Evolutionary conservation across 2,888 invertebrate species (phyloP).

Genomic region (Lasioglossum lativentre): DNA sequence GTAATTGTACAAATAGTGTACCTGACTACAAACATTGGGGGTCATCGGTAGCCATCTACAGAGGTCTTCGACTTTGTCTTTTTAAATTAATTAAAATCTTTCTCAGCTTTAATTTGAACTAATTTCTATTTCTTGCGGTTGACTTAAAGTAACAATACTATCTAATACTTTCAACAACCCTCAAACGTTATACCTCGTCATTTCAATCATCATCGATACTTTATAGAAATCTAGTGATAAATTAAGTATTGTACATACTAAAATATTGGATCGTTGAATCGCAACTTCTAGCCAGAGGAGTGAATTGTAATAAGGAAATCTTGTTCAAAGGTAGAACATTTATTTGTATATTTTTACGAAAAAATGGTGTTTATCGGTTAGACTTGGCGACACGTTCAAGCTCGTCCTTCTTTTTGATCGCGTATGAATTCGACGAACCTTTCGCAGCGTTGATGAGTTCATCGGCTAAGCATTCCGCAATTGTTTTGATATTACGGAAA

Average conservation of each 20-base stretch:
- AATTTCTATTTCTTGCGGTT: neutral
- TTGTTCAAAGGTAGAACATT: slow-evolving; percentile 68
- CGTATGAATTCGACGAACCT: slow-evolving; percentile 99
- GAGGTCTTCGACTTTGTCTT: neutral
- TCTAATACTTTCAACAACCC: too few species aligned
- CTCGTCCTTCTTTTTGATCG: slow-evolving; percentile 99
- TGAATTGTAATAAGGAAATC: neutral
- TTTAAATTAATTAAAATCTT: neutral
- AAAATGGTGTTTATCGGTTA: slow-evolving; percentile 94
- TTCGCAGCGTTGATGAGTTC: slow-evolving; percentile 99
- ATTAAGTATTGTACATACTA: neutral
- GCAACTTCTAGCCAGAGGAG: neutral
- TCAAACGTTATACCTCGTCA: too few species aligned
- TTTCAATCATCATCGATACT: neutral
- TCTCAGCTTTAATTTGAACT: neutral
- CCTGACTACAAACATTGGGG: neutral
- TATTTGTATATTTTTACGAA: slow-evolving; percentile 61
- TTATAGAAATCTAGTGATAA: neutral
- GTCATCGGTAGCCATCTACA: neutral
- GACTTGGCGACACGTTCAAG: slow-evolving; percentile 99
- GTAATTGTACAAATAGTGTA: too few species aligned
- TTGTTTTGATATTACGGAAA: slow-evolving; percentile 99
- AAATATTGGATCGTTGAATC: neutral
- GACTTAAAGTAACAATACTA: too few species aligned
- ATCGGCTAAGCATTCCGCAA: slow-evolving; percentile 99